Percentiles rank a stretch among this genome's conserved stretches.
These are phyloP conservation scores for Carapus acus DNA, from an alignment of 2,797 vertebrate genomes.

Conservation along the genomic window DNA sequence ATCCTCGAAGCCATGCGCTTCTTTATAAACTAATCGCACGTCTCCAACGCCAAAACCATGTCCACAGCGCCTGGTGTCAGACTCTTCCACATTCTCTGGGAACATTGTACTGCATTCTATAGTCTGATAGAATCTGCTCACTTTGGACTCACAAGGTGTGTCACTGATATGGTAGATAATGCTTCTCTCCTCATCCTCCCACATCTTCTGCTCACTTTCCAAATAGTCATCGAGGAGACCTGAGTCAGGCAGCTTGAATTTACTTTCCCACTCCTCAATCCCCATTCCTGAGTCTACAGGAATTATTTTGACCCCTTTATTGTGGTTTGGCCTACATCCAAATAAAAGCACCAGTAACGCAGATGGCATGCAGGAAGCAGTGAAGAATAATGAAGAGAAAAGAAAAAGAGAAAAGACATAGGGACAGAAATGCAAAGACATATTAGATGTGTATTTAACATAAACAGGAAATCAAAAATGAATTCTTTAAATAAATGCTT, in stretches of 20 bases:
- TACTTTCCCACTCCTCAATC: slow-evolving; percentile 80
- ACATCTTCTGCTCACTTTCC: slow-evolving; percentile 77
- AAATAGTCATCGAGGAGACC: slow-evolving; percentile 81
- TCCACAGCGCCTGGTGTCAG: slow-evolving; percentile 52
- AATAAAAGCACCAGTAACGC: slow-evolving; percentile 6
- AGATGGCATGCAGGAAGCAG: slow-evolving; percentile 46
- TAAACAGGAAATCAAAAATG: slow-evolving; percentile 29
- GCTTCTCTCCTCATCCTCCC: slow-evolving; percentile 76
- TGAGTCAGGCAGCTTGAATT: slow-evolving; percentile 76
- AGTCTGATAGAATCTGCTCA: slow-evolving; percentile 66
- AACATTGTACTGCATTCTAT: slow-evolving; percentile 64
- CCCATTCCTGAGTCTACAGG: slow-evolving; percentile 82
- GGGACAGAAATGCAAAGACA: slow-evolving; percentile 40
- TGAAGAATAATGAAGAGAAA: slow-evolving; percentile 34
- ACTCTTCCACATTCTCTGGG: slow-evolving; percentile 68
- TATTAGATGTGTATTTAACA: slow-evolving; percentile 41
- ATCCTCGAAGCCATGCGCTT: slow-evolving; percentile 70
- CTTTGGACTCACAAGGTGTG: slow-evolving; percentile 52
- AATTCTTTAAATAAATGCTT: neutral
- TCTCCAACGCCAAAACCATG: slow-evolving; percentile 51
- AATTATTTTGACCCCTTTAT: slow-evolving; percentile 76
- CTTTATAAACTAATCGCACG: slow-evolving; percentile 63
- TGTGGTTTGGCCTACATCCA: slow-evolving; percentile 58
- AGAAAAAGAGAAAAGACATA: slow-evolving; percentile 44
- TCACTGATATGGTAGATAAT: slow-evolving; percentile 70